Conservation (phyloP, 2,113 vertebrate species). For the Sorex fumeus region DNA sequence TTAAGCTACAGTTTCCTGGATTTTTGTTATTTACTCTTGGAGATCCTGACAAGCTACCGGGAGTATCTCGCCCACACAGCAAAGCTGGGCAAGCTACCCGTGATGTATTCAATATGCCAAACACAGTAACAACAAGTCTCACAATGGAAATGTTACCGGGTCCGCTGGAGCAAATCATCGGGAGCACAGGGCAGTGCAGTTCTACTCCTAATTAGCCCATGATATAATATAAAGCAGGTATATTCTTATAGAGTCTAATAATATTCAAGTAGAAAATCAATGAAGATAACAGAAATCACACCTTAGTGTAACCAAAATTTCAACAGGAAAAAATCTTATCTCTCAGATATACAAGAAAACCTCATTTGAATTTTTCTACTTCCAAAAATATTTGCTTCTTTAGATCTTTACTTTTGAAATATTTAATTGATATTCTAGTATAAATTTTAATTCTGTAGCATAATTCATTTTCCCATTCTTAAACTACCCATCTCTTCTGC, state of each 20-base stretch:
- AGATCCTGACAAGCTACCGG: too few relatives aligned
- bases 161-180: too few relatives aligned
- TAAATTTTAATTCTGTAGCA: not conserved
- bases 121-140: too few relatives aligned
- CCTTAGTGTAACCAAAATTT: not conserved
- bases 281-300: not conserved
- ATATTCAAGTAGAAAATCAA: not conserved
- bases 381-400: not conserved
- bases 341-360: conserved; percentile 30
- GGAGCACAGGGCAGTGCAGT: too few relatives aligned
- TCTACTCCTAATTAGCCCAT: not conserved
- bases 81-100: too few relatives aligned
- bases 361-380: not conserved
- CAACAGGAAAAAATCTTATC: not conserved
- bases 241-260: not conserved
- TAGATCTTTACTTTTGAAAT: conserved; percentile 27
- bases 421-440: not conserved
- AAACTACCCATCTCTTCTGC: not conserved
- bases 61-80: too few relatives aligned
- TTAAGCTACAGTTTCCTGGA: not conserved
- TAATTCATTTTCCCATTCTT: not conserved
- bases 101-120: too few relatives aligned
- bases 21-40: conserved; percentile 41
- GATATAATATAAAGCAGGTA: not conserved
- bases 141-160: too few relatives aligned